Evolutionary conservation across 2,888 invertebrate genomes (phyloP), one percentile per base, ranked within the genome.

Genomic region (Sesamia inferens): DNA sequence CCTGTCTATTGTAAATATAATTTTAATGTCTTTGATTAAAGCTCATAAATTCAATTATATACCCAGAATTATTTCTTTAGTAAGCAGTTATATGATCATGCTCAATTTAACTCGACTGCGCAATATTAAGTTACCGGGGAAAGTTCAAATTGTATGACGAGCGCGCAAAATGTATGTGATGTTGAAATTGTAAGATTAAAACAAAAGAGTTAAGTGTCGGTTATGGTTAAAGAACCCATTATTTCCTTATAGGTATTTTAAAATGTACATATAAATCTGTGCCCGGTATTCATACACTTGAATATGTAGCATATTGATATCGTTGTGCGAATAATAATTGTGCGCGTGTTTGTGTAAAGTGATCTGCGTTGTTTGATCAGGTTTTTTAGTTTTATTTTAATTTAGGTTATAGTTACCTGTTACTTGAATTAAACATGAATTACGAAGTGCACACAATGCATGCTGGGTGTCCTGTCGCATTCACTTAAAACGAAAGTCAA

Each of bases 351-450:
- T 57, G 51, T 73, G 14, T 55, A 68, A 61, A 67, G 39, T 39
- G 39, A 51, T 55, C 19, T 67, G 47, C 22, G 58, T 68, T 80
- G 57, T 68, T 82, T 71, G 62, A 82, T 58, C 79, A 82, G 67
- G 59, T 82, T 76, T 70, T 61, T 62, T 55, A 31, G 39, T 64
- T 64, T 64, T 71, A n/a, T 71, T 76, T 54, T 51, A 48, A 39
- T 76, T 75, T n/a, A 62, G 62, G 62, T 73, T 69, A 68, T 70
- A 69, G 73, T 77, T 69, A 54, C 59, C 31, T 64, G 44, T 62
- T 57, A 65, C 51, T 68, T 54, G 14, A n/a, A 54, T 68, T 22
- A 16, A 14, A 61, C 62, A 68, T 22, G 44, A 19, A 57, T 31
- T 79, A 79, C 42, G 39, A 51, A 42, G 22, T 54, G n/a, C 59